phyloP scores from a whole-genome alignment of 2,113 vertebrate species.

The Ardeotis arabs region DNA sequence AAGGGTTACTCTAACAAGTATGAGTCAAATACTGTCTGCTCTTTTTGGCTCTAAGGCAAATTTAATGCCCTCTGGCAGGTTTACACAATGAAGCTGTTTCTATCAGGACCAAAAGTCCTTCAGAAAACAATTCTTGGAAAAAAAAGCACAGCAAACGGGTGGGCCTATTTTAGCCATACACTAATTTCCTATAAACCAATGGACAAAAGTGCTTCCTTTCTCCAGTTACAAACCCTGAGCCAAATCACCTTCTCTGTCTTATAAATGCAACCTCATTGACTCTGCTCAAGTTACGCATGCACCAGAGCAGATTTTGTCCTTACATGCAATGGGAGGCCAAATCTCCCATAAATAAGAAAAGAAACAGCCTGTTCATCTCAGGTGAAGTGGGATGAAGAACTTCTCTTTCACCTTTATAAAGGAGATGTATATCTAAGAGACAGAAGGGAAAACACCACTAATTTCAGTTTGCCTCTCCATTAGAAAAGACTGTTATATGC shows the following conservation, averaged over 20 bases:
- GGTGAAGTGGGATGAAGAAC: background rate
- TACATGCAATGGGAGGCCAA: background rate
- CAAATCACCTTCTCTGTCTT: background rate
- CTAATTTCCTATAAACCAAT: background rate
- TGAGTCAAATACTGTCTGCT: background rate
- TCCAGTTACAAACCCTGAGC: background rate
- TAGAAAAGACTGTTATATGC: background rate
- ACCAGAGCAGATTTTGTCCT: background rate
- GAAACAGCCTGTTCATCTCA: background rate
- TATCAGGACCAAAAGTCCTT: background rate
- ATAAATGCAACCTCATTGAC: background rate
- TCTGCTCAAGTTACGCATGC: background rate
- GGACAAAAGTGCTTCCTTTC: conserved; percentile 7
- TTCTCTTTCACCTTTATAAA: background rate
- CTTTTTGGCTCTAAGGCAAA: background rate
- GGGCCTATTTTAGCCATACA: background rate
- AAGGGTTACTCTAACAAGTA: background rate
- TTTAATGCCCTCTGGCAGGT: background rate
- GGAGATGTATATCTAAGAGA: background rate
- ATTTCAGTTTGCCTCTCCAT: background rate
- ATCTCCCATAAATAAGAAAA: background rate
- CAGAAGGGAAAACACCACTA: background rate
- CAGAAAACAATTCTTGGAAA: background rate
- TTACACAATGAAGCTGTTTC: background rate
- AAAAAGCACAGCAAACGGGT: background rate